Base-by-base conservation (phyloP, 2,888 invertebrate species). In the Ctenicera cuprea region DNA sequence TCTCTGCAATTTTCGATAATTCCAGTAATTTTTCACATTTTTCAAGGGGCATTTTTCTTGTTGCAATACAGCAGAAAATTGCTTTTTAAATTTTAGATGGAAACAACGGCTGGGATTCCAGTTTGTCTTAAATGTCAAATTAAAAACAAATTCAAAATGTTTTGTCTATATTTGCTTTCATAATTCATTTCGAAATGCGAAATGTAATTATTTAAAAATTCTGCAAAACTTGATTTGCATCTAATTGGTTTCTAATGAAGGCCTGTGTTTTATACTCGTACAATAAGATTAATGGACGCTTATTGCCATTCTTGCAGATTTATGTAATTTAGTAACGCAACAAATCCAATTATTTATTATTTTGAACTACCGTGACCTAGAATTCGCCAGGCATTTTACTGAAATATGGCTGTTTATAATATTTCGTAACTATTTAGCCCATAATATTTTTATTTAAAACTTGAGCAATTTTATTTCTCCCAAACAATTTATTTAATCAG, bases 131-230 rank as follows among this genome's bases (percentile, higher is more conserved):
- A 38, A 16, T 11, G 37, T 57, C 57, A 20, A 18, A 57, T 57
- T 57, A 57, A 62, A 41, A 62, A 41, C 26, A 62, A n/a, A 62
- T 62, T 7, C 20, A 22, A 62, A 26, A 20, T 18, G 41, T 62
- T 62, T 62, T 20, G 4, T 62, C 20, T 62, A 62, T n/a, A n/a
- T n/a, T n/a, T n/a, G n/a, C n/a, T n/a, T n/a, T n/a, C n/a, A n/a
- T n/a, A n/a, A n/a, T 62, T 68, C 68, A 61, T 68, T 67, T 68
- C 30, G 37, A 30, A 26, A 16, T 18, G 37, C 68, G 68, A 68
- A 48, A 54, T 57, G 57, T 22, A 68, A 68, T 30, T 37, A 45
- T 68, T 68, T 68, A 50, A 50, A 68, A 59, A 65, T 65, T 67
- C 37, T 37, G 26, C 57, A 16, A 20, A 59, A 59, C 33, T 45